Percentiles rank a stretch among this genome's conserved stretches.
phyloP scores from a whole-genome alignment of 2,797 vertebrate genomes.

The Scleropages formosus region DNA sequence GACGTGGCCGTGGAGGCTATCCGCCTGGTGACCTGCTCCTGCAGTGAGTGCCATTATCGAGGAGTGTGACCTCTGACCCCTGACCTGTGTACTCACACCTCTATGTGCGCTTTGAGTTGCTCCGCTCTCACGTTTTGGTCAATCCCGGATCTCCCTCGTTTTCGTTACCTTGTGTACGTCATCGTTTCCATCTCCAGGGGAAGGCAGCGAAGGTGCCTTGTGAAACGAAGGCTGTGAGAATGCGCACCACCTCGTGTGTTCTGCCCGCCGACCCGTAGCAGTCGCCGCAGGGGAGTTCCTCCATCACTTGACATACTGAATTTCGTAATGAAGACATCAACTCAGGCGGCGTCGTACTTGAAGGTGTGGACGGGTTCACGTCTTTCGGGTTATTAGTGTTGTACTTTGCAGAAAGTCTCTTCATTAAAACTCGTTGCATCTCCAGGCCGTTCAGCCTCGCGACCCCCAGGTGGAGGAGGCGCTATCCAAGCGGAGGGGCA shows the following conservation, averaged over 20 bases:
- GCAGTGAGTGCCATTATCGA: constrained; percentile 84
- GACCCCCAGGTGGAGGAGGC: constrained; percentile 96
- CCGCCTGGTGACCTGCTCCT: constrained; percentile 95
- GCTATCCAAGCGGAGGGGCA: constrained; percentile 89
- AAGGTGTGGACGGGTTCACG: no score
- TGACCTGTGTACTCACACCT: no score
- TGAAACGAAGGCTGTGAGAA: constrained; percentile 98
- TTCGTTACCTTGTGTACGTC: no score
- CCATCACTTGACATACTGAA: constrained; percentile 79
- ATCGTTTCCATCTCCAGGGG: no score
- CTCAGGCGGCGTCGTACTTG: no score
- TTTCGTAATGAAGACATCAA: no score
- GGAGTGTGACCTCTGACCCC: no score
- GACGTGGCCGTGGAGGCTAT: constrained; percentile 98
- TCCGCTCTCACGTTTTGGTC: background rate
- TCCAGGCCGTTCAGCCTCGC: constrained; percentile 90
- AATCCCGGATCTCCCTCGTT: constrained; percentile 16
- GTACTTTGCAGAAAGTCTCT: no score
- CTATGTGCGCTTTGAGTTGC: no score
- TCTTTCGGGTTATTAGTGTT: no score
- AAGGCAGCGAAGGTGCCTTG: constrained; percentile 92
- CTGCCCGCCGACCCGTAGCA: constrained; percentile 91
- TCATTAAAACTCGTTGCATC: background rate
- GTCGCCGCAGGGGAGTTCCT: constrained; percentile 94
- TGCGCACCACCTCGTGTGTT: constrained; percentile 95